These are phyloP conservation scores for Gymnocypris eckloni DNA, from an alignment of 2,797 vertebrate genomes.

Conservation along the genomic window DNA sequence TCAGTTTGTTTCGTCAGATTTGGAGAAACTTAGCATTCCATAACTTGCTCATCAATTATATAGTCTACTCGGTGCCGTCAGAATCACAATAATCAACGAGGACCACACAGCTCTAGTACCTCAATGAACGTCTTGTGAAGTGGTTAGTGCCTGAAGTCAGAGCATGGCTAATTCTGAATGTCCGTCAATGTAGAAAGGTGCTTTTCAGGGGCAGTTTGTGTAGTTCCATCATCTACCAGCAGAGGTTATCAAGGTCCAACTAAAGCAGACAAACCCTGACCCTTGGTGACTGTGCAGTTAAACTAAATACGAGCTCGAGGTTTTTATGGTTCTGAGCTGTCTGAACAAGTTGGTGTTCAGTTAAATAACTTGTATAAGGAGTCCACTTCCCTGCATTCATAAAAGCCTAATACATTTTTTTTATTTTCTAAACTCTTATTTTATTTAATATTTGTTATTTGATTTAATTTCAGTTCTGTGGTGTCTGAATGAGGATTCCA, in stretches of 20 bases:
- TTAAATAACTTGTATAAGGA: not conserved
- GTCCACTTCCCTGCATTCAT: not conserved
- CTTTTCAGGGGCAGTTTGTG: not conserved
- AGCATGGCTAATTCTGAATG: not conserved
- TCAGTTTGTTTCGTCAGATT: not conserved
- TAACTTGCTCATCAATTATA: not conserved
- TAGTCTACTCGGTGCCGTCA: not conserved
- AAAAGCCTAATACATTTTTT: not conserved
- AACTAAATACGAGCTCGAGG: not conserved
- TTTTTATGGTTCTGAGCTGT: not conserved
- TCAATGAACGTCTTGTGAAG: not conserved
- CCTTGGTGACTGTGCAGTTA: constrained; percentile 40
- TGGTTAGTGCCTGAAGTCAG: not conserved
- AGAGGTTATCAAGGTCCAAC: not conserved
- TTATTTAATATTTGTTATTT: not conserved
- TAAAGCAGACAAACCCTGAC: not conserved
- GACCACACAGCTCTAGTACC: too few relatives aligned
- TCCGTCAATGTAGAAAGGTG: not conserved
- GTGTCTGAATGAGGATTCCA: not conserved
- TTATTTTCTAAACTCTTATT: not conserved
- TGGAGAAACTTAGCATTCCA: not conserved
- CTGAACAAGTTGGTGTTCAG: not conserved
- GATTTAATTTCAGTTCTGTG: not conserved
- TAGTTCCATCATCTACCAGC: constrained; percentile 8
- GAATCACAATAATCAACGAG: not conserved